phyloP scores from a whole-genome alignment of 2,113 vertebrate species.

The Ellobius talpinus region DNA sequence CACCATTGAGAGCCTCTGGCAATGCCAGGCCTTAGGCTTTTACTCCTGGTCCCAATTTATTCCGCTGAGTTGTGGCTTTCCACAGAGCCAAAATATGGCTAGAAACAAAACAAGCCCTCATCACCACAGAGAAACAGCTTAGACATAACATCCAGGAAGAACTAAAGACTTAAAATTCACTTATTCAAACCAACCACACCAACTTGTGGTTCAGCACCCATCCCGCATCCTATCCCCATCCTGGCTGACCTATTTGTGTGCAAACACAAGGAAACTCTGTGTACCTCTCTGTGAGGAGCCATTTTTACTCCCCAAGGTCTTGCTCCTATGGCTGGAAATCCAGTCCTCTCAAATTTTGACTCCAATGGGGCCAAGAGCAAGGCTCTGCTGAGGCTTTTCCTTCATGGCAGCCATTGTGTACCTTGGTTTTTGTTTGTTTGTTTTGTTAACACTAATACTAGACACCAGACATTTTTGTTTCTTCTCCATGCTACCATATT shows the following conservation, averaged over 20 bases:
- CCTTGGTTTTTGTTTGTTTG: background rate
- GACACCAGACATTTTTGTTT: background rate
- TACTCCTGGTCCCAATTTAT: background rate
- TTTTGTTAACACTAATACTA: background rate
- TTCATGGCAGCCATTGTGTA: background rate
- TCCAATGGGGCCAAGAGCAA: background rate
- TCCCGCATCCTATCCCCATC: background rate
- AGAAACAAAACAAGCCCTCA: constrained; percentile 12
- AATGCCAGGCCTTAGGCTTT: background rate
- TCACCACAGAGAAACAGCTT: background rate
- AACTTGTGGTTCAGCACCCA: background rate
- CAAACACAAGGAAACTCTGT: too few species aligned
- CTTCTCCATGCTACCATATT: background rate
- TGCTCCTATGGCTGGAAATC: background rate
- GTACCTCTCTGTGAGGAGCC: background rate
- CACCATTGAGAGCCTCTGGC: background rate
- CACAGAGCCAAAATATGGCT: background rate
- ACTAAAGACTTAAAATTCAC: background rate
- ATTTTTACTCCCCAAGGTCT: constrained; percentile 8
- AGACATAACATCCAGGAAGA: constrained; percentile 17
- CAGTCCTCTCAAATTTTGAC: background rate
- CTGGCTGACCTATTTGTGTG: background rate
- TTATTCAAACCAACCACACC: background rate
- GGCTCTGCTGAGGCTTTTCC: background rate
- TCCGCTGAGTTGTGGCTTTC: constrained; percentile 7